Evolutionary conservation across 2,797 vertebrate genomes (phyloP).

Genomic region (Melanitta fusca): DNA sequence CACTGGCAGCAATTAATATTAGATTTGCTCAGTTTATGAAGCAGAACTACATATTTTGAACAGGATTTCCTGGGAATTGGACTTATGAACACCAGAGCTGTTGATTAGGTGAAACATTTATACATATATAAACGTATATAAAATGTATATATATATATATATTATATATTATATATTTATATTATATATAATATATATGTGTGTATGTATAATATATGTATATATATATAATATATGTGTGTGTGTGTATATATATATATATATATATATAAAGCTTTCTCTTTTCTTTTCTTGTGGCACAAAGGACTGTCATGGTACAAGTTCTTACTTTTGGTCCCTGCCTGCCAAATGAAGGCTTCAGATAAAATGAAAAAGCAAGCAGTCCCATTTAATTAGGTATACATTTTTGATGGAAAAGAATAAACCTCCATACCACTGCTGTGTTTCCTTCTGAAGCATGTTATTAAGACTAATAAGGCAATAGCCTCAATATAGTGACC

Average conservation of each 20-base stretch:
- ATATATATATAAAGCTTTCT: neutral
- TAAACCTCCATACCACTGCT: neutral
- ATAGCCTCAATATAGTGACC: neutral
- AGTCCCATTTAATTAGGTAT: neutral
- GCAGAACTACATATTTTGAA: conserved; percentile 7
- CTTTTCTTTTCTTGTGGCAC: neutral
- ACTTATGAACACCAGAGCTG: neutral
- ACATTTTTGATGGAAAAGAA: neutral
- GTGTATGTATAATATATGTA: too few species aligned
- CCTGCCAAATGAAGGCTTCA: neutral
- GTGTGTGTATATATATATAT: too few species aligned
- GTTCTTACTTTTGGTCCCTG: neutral
- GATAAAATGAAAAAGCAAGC: neutral
- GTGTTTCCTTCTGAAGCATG: neutral
- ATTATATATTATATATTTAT: too few species aligned
- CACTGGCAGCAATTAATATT: conserved; percentile 50
- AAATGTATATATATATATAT: too few species aligned
- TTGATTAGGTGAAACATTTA: neutral
- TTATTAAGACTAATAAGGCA: neutral
- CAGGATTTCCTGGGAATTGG: neutral
- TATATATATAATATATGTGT: too few species aligned
- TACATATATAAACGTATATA: too few species aligned
- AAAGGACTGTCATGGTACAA: neutral
- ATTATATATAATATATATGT: too few species aligned
- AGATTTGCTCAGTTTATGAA: conserved; percentile 51